Conservation (phyloP, 2,888 invertebrate genomes). For the Nasonia oneida region DNA sequence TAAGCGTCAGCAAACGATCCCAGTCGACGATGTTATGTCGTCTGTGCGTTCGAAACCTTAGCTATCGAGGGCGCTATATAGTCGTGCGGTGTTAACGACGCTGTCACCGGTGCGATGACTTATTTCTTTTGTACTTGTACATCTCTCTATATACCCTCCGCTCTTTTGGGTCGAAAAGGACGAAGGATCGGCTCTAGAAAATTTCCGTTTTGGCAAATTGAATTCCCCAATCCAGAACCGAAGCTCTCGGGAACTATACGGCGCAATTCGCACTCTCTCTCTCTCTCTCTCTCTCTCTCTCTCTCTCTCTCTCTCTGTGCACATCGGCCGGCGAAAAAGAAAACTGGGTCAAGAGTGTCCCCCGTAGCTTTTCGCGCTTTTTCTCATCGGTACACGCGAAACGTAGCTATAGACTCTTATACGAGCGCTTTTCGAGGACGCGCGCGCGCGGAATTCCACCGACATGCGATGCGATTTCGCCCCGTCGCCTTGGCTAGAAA, state of each 20-base stretch:
- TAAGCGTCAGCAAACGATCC: background rate
- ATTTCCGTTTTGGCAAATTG: background rate
- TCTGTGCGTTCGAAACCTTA: background rate
- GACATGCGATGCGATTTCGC: background rate
- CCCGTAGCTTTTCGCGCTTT: conserved; percentile 5
- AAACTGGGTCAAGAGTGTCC: conserved; percentile 23
- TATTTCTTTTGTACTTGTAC: background rate
- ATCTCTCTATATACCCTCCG: too few relatives aligned
- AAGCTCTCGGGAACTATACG: background rate
- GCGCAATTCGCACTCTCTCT: background rate
- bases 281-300: too few relatives aligned
- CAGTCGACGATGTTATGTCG: background rate
- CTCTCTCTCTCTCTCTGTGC: too few relatives aligned
- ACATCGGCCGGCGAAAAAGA: background rate
- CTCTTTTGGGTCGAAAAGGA: too few relatives aligned
- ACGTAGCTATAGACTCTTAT: background rate
- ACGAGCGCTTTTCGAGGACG: background rate
- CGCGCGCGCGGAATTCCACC: background rate
- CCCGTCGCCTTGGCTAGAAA: too few relatives aligned
- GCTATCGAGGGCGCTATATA: conserved; percentile 4
- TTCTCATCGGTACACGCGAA: background rate
- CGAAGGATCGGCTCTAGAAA: background rate
- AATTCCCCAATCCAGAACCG: background rate
- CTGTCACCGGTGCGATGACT: background rate
- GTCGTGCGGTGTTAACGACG: background rate